Percentiles rank a stretch among this genome's conserved stretches.
These are phyloP conservation scores for Melanostoma mellinum DNA, from an alignment of 2,888 invertebrate genomes.

Conservation along the genomic window DNA sequence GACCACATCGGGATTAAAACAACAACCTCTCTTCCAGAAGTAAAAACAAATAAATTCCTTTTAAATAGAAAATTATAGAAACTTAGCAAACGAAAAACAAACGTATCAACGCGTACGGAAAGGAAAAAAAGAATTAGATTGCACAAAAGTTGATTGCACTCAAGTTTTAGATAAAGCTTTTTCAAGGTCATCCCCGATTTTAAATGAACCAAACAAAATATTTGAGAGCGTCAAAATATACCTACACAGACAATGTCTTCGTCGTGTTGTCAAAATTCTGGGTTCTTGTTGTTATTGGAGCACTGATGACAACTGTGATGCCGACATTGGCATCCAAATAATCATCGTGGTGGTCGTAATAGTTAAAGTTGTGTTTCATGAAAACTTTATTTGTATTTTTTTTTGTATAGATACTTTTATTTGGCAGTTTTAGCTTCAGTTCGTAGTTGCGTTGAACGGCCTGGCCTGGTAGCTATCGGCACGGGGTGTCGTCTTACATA, in stretches of 20 bases:
- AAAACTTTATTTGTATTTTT: conserved; percentile 2
- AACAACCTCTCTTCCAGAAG: conserved; percentile 3
- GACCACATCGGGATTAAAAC: neutral
- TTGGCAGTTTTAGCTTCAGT: neutral
- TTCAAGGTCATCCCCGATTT: conserved; percentile 81
- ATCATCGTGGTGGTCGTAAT: conserved; percentile 45
- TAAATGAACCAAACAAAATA: conserved; percentile 36
- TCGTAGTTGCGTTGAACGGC: too few species aligned
- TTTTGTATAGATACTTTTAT: conserved; percentile 21
- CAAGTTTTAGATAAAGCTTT: conserved; percentile 82
- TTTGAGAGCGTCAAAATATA: conserved; percentile 48
- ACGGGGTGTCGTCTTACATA: conserved; percentile 18
- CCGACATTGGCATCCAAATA: conserved; percentile 31
- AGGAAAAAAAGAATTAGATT: conserved; percentile 59
- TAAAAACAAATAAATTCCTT: conserved; percentile 19
- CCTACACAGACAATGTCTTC: conserved; percentile 1
- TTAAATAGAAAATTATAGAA: conserved; percentile 24
- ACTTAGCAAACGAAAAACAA: conserved; percentile 25
- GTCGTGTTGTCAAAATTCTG: conserved; percentile 49
- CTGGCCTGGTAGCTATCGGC: too few species aligned
- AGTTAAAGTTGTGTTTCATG: conserved; percentile 37
- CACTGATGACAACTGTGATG: conserved; percentile 8
- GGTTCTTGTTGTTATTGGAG: conserved; percentile 37
- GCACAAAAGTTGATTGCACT: conserved; percentile 81
- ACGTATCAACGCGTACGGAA: conserved; percentile 16